Evolutionary conservation across 2,113 vertebrate genomes (phyloP), one percentile per base, ranked within the genome.

Genomic region (Trematomus loennbergii): DNA sequence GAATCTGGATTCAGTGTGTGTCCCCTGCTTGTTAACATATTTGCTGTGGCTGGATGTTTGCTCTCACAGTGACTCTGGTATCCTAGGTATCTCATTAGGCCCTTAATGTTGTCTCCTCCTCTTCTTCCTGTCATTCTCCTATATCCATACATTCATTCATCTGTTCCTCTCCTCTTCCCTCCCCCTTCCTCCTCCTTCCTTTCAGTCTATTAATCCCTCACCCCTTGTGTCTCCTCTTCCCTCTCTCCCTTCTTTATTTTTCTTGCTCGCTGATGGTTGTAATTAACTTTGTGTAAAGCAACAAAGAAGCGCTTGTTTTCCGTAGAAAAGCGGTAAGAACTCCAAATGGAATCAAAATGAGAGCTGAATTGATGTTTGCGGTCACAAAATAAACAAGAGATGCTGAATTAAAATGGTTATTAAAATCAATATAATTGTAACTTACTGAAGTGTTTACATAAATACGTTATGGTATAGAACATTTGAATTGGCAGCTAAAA

Each of bases 41-140:
- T 95, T 86, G 91, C 92, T 93, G 94, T 93, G 95, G 93, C 94
- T 80, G 92, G 93, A 58, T 36, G 72, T 80, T 94, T 94, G 95
- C 92, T 95, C 94, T 94, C 94, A 94, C 94, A 93, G 93, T 91
- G 79, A 91, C 95, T 93, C 94, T 93, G 77, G 93, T 97, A 95
- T 96, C 96, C 96, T 95, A 92, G 91, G 95, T 95, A 94, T 94
- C 94, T 95, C 94, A 95, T 95, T 89, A 88, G 82, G 75, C 81
- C 94, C 93, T 94, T 96, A 95, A 95, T 73, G 52, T 79, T 89
- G 73, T 81, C 20, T 45, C 18, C 50, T 55, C 45, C 65, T 66
- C 48, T n/a, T 63, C 81, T 74, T 74, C 74, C 68, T 66, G n/a
- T 58, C 65, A 45, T 79, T 52, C 79, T 83, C 54, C 75, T 72